phyloP scores from a whole-genome alignment of 2,113 vertebrate species.

The Nothoprocta perdicaria region DNA sequence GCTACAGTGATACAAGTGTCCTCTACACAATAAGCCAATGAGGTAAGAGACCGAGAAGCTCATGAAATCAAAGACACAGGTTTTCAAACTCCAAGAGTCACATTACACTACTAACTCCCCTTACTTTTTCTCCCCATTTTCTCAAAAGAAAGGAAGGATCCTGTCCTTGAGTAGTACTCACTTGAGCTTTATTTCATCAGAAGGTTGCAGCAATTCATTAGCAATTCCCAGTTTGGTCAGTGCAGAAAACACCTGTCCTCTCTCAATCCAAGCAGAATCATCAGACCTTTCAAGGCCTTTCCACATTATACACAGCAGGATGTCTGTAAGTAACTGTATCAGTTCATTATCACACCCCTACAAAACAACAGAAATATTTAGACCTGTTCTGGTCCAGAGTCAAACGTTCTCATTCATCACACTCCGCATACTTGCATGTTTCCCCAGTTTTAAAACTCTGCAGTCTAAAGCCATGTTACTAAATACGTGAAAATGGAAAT shows the following conservation, averaged over 20 bases:
- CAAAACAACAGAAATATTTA: constrained; percentile 32
- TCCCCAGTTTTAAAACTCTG: not conserved
- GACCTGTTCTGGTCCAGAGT: not conserved
- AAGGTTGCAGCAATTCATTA: constrained; percentile 88
- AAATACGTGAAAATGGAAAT: not conserved
- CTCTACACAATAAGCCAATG: not conserved
- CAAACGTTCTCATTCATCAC: not conserved
- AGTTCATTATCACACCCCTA: constrained; percentile 90
- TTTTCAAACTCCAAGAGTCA: not conserved
- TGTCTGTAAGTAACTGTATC: constrained; percentile 86
- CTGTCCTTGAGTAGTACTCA: constrained; percentile 57
- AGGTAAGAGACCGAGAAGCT: constrained; percentile 4
- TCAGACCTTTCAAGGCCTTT: constrained; percentile 94
- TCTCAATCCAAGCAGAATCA: constrained; percentile 89
- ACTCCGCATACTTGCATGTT: not conserved
- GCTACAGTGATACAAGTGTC: not conserved
- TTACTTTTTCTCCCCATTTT: not conserved
- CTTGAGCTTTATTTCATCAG: constrained; percentile 94
- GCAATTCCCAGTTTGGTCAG: constrained; percentile 89
- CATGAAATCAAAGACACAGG: not conserved
- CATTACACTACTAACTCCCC: not conserved
- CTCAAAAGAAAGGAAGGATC: not conserved
- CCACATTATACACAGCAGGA: constrained; percentile 91
- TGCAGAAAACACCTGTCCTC: constrained; percentile 96
- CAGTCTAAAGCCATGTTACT: not conserved